Evolutionary conservation across 2,888 invertebrate genomes (phyloP), one percentile per base, ranked within the genome.

Genomic region (Polylopha cassiicola): DNA sequence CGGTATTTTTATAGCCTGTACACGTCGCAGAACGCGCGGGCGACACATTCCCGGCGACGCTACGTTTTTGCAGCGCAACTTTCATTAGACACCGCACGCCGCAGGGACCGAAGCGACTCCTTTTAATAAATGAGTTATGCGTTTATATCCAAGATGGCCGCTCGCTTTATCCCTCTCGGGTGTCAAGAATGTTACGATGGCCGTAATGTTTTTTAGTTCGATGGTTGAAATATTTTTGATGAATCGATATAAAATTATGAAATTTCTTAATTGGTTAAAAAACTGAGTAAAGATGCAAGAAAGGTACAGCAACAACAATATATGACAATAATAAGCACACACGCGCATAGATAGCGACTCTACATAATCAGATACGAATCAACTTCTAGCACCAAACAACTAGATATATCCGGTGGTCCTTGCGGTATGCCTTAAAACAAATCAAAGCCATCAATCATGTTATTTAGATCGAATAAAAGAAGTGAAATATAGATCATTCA

Each of bases 1-100:
- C 67, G 81, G 79, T 78, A 80, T 84, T 82, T 84, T 80, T 84
- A 82, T 81, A 73, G 80, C 71, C 76, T 73, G 79, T 82, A 73
- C 78, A 72, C 75, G 78, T 74, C 69, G 62, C 73, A 72, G 70
- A 73, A 73, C 79, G 79, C 82, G 74, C 70, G 63, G 74, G 77
- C 80, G 79, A 84, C 82, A 82, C 84, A 84, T 84, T 81, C 84
- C 65, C 68, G 65, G 56, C 79, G 74, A 65, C 67, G 67, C 74
- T 68, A 71, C 72, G 79, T 84, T 84, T 84, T 84, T 84, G 80
- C 73, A 67, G 66, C 68, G 70, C 77, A 77, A 77, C 77, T 79
- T 80, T 76, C 80, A 81, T 81, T 82, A 78, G 80, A 77, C 72
- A 73, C 68, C 71, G 73, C 67, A 65, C 68, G 69, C 75, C 69